Base-by-base conservation (phyloP, 1,140 invertebrate genomes). In the Matsumurasca onukii region DNA sequence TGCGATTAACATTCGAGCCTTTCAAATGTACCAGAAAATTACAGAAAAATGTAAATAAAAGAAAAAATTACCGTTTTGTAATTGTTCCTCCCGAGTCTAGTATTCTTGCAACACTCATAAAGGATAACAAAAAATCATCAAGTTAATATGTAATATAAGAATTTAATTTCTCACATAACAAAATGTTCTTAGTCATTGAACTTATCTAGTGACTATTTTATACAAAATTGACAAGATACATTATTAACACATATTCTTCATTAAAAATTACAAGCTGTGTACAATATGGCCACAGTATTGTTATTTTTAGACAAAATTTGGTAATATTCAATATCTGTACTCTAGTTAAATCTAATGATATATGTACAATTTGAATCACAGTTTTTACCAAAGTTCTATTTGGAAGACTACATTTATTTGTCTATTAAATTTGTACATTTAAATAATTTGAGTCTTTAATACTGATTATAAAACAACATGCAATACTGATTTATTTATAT, bases 181-280 rank as follows among this genome's bases (percentile, higher is more conserved):
- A 59, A 59, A 5, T 59, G 12, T 27, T 59, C 24, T 22, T 29
- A 22, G 55, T 66, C 20, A 66, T n/a, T n/a, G n/a, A 39, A 29
- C 64, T 66, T 66, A 66, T 30, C 64, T 66, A 66, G 49, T 66
- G 64, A 66, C 64, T 66, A 9, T 66, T 66, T 52, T 25, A 25
- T 20, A n/a, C 29, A 30, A 30, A 9, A 3, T 64, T 20, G 31
- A 51, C 12, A 66, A 52, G 27, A 66, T 66, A 66, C 48, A 52
- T 52, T 52, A 45, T 63, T 25, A 3, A 48, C 31, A 65, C 55
- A 65, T 65, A 39, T 65, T 65, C 64, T 66, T 52, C 51, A 52
- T 66, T 30, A 52, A 66, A 52, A 66, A 66, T n/a, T n/a, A 66
- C 45, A 52, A 66, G 64, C 49, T 20, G 25, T 49, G 48, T 49